Evolutionary conservation across 2,888 invertebrate genomes (phyloP), one percentile per base, ranked within the genome.

Genomic region (Biston betularia): DNA sequence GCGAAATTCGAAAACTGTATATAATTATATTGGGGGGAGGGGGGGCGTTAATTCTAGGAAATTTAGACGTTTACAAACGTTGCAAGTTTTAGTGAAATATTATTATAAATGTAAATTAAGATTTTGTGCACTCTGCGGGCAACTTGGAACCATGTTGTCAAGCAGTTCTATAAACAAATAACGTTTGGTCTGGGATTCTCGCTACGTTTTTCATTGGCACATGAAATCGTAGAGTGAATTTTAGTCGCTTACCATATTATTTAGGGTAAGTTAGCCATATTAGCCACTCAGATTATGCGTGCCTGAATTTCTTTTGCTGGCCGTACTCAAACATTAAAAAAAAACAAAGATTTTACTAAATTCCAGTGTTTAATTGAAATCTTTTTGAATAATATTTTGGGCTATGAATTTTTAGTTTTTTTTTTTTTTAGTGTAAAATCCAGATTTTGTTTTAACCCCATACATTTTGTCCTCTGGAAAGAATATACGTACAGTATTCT

Each of bases 401-500:
- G 46, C 69, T 70, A 63, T 61, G 73, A 71, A 75, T 9, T 53
- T 48, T 66, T 14, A 81, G 79, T 86, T 81, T 84, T 71, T 45
- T 66, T 38, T 38, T 38, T 38, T 38, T 38, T 0, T 6, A 38
- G 38, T 38, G 9, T 38, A 38, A 38, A 6, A 9, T 6, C 9
- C 6, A 4, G 1, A 38, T 38, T 38, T 38, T 38, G 6, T 38
- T 38, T 38, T 38, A 9, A 38, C 38, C 9, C 38, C 38, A 4
- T 38, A 38, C 24, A 3, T 24, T 24, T 2, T 24, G 84, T 73
- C 80, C 73, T 81, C 80, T 69, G 66, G 71, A 74, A 77, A 14
- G 77, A 78, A 80, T 81, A 24, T 24, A 24, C 24, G 3, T 24
- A 84, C 87, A 89, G 85, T 89, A 89, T 90, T 87, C 80, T 80